These are phyloP conservation scores for Brachionus rotundiformis DNA, from an alignment of 1,140 invertebrate genomes.

Conservation along the genomic window DNA sequence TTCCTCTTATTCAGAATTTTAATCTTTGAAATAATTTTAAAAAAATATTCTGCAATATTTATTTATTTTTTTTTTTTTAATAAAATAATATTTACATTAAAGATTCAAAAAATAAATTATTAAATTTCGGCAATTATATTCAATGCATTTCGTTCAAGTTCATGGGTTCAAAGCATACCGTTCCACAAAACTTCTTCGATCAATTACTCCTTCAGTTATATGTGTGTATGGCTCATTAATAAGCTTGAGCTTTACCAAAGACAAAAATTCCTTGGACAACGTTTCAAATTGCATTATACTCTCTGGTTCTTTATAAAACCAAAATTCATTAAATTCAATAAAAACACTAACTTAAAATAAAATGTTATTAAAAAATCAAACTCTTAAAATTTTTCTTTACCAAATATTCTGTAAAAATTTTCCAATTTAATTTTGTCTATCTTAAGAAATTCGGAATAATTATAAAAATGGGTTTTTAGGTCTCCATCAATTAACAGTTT, in stretches of 20 bases:
- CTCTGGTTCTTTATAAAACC: conserved; percentile 83
- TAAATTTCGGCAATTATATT: too few species aligned
- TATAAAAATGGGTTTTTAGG: conserved; percentile 89
- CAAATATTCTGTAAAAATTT: conserved; percentile 89
- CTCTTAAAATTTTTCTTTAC: conserved; percentile 61
- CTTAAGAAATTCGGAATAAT: conserved; percentile 68
- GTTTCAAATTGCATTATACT: conserved; percentile 86
- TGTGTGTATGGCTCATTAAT: conserved; percentile 22
- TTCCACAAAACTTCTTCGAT: conserved; percentile 32
- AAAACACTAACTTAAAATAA: conserved; percentile 73
- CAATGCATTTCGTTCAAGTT: too few species aligned
- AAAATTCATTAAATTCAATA: conserved; percentile 88
- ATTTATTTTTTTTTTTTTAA: too few species aligned
- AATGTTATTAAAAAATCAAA: background rate
- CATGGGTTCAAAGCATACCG: background rate
- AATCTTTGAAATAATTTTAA: too few species aligned
- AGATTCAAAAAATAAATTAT: background rate
- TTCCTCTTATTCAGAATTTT: too few species aligned
- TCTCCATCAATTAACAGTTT: conserved; percentile 76
- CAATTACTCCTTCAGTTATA: conserved; percentile 33
- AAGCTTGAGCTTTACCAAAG: conserved; percentile 1
- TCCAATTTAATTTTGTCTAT: conserved; percentile 68
- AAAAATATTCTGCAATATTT: too few species aligned
- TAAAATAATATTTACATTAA: background rate
- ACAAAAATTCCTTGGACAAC: conserved; percentile 39